phyloP scores from a whole-genome alignment of 2,888 invertebrate species.

The Tolmerus cingulatus region DNA sequence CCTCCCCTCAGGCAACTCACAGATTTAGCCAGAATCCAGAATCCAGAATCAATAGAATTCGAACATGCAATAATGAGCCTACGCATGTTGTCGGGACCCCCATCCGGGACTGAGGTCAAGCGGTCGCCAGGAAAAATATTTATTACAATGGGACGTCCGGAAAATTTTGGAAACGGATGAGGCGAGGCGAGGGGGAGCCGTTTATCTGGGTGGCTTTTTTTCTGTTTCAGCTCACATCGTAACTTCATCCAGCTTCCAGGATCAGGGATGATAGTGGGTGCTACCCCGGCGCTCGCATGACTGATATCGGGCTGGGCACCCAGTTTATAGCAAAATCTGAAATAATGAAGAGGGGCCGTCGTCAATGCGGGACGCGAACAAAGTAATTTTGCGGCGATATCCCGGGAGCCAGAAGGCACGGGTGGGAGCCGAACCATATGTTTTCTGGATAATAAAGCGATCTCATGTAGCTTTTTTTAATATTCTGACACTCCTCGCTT shows the following conservation, averaged over 20 bases:
- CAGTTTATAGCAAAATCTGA: slow-evolving; percentile 33
- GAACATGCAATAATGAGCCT: slow-evolving; percentile 30
- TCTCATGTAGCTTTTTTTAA: slow-evolving; percentile 31
- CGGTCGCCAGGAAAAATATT: slow-evolving; percentile 31
- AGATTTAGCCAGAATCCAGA: slow-evolving; percentile 7
- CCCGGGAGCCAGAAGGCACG: not conserved
- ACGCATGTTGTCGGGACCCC: slow-evolving; percentile 1
- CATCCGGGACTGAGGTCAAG: slow-evolving; percentile 24
- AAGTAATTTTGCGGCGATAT: not conserved
- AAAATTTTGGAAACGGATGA: not conserved
- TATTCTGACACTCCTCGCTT: slow-evolving; percentile 32
- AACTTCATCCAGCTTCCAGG: not conserved
- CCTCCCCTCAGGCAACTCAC: not conserved
- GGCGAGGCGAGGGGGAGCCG: not conserved
- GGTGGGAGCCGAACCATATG: slow-evolving; percentile 12
- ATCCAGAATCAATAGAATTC: slow-evolving; percentile 37
- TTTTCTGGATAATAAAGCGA: slow-evolving; percentile 39
- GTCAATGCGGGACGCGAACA: not conserved
- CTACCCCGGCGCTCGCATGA: not conserved
- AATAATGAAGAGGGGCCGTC: slow-evolving; percentile 18
- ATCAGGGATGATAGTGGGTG: not conserved
- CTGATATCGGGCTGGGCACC: slow-evolving; percentile 11
- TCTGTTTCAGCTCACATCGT: not conserved
- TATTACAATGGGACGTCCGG: not conserved
- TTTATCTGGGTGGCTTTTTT: not conserved